These are phyloP conservation scores for Leptinotarsa juncta DNA, from an alignment of 2,888 invertebrate species.

Conservation along the genomic window DNA sequence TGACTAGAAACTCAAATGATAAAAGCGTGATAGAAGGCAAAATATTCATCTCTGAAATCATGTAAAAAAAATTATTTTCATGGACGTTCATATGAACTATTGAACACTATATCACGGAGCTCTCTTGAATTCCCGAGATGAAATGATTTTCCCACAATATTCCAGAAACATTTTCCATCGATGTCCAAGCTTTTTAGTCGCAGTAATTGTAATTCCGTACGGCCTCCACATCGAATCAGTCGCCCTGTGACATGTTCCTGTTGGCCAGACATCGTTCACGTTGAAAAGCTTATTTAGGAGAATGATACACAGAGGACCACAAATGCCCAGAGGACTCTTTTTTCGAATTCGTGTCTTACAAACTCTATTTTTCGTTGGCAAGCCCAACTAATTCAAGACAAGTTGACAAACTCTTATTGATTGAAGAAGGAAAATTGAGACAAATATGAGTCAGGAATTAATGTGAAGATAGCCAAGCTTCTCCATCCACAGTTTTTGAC, in stretches of 20 bases:
- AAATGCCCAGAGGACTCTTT: slow-evolving; percentile 40
- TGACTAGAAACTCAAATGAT: too few relatives aligned
- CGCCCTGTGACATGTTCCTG: slow-evolving; percentile 42
- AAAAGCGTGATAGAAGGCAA: too few relatives aligned
- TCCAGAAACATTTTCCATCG: neutral
- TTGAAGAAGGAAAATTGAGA: neutral
- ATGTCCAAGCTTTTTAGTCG: slow-evolving; percentile 11
- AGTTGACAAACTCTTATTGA: slow-evolving; percentile 14
- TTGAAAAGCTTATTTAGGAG: slow-evolving; percentile 48
- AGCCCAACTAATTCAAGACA: slow-evolving; percentile 19
- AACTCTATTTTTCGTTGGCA: slow-evolving; percentile 36
- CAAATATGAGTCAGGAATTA: too few relatives aligned
- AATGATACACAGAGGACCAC: slow-evolving; percentile 49
- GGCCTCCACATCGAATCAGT: slow-evolving; percentile 45
- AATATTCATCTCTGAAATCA: too few relatives aligned
- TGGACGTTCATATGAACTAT: too few relatives aligned
- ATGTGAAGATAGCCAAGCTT: too few relatives aligned
- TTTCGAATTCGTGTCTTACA: slow-evolving; percentile 35
- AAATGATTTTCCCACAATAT: slow-evolving; percentile 15
- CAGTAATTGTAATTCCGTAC: slow-evolving; percentile 49
- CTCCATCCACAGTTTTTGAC: too few relatives aligned
- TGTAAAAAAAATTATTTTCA: too few relatives aligned
- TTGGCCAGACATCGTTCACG: slow-evolving; percentile 41
- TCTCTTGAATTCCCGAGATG: neutral
- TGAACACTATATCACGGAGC: neutral